These are phyloP conservation scores for Bubo bubo DNA, from an alignment of 2,113 vertebrate genomes.

Conservation along the genomic window DNA sequence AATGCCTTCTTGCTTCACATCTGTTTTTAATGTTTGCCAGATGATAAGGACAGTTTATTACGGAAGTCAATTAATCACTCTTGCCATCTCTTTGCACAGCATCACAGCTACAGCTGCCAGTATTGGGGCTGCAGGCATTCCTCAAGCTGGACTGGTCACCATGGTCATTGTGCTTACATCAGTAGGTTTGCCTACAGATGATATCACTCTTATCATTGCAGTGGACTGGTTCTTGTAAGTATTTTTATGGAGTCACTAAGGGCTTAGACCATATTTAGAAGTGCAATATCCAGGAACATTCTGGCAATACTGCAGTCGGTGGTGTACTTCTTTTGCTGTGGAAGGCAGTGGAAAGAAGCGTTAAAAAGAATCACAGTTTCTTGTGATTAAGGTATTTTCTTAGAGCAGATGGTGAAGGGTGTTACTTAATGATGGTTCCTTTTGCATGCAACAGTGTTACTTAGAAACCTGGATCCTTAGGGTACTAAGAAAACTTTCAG, in stretches of 20 bases:
- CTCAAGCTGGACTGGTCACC: slow-evolving; percentile 95
- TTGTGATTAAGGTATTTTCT: neutral
- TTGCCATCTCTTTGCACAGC: slow-evolving; percentile 68
- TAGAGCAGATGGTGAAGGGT: neutral
- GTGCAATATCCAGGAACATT: neutral
- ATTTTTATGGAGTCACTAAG: neutral
- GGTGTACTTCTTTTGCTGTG: neutral
- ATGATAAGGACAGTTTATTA: neutral
- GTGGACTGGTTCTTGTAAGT: slow-evolving; percentile 99
- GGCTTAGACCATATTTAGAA: neutral
- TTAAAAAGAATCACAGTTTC: neutral
- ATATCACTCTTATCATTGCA: slow-evolving; percentile 94
- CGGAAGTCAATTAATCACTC: neutral
- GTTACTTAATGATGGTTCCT: neutral
- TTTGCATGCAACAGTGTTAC: neutral
- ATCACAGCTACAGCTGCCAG: slow-evolving; percentile 97
- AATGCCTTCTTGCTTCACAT: neutral
- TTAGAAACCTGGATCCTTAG: neutral
- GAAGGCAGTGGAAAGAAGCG: neutral
- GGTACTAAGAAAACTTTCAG: neutral
- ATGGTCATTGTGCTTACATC: slow-evolving; percentile 98
- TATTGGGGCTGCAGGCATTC: slow-evolving; percentile 96
- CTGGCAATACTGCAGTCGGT: neutral
- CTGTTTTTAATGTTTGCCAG: neutral
- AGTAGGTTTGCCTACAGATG: slow-evolving; percentile 95